Evolutionary conservation across 2,797 vertebrate species (phyloP).

Genomic region (Hemibagrus guttatus): DNA sequence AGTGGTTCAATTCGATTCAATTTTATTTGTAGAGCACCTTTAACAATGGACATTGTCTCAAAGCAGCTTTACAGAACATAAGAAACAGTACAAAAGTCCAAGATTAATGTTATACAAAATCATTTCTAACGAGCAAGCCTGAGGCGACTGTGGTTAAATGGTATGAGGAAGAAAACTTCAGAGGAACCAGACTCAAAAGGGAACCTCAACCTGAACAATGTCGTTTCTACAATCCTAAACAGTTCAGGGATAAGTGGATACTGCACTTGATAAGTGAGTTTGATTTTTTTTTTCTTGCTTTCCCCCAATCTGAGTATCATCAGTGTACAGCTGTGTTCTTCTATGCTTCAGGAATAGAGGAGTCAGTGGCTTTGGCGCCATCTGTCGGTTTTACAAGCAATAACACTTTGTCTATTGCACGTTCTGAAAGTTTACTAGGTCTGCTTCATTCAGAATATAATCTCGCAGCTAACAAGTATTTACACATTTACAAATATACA

Average conservation of each 20-base stretch:
- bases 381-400: constrained; percentile 22
- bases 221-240: too few species aligned
- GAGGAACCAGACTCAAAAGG: too few species aligned
- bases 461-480: neutral
- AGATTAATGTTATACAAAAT: too few species aligned
- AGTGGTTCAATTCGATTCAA: too few species aligned
- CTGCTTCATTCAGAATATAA: neutral
- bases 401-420: neutral
- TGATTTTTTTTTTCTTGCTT: neutral
- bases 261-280: neutral
- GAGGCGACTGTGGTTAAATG: too few species aligned
- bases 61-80: too few species aligned
- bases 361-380: constrained; percentile 18
- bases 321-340: neutral
- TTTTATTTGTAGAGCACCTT: too few species aligned
- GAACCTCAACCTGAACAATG: too few species aligned
- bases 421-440: neutral
- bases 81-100: too few species aligned
- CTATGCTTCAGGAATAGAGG: neutral
- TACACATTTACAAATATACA: neutral
- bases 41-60: too few species aligned
- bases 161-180: too few species aligned
- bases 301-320: neutral
- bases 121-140: too few species aligned
- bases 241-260: neutral